Evolutionary conservation across 2,113 vertebrate species (phyloP), one percentile per base, ranked within the genome.

Genomic region (Crotophaga sulcirostris): DNA sequence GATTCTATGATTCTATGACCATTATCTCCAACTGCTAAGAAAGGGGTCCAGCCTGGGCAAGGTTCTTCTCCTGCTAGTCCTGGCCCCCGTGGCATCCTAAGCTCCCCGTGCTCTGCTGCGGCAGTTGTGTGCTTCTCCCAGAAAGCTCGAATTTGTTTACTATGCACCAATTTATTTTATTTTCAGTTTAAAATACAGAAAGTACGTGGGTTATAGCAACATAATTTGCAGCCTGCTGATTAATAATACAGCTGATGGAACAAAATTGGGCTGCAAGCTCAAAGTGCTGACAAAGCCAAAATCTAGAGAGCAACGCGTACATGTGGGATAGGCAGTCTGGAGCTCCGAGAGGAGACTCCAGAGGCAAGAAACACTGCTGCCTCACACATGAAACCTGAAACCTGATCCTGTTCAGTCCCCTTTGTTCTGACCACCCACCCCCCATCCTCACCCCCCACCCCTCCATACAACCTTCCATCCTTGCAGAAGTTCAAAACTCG

Each of bases 161-260:
- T 80, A 20, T 2, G 31, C 15, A 3, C 76, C 68, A 86, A 95
- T 90, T 95, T 92, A 49, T 64, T 64, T 92, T 26, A 12, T 92
- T 96, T 96, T 80, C 59, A 3, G 29, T 47, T 60, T 31, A 38
- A 93, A 96, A 68, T 11, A 24, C 29, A 76, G 60, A 47, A 93
- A 92, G 79, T 10, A 76, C 16, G 23, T 69, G 94, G 76, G 89
- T 66, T 90, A 77, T 1, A 36, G 89, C 89, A 83, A 36, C 76
- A 89, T 90, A 95, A 94, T 96, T 95, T 86, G 40, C 89, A 95
- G 94, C 89, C 87, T 92, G 91, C 54, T 95, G 91, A 90, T 96
- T 96, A 96, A 89, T 94, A 89, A 90, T 86, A 40, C 79, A 94
- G 91, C 91, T 96, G 94, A 94, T 4, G 7, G 91, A 69, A 88